Conservation (phyloP, 2,888 invertebrate species). For the Chydorus sphaericus region DNA sequence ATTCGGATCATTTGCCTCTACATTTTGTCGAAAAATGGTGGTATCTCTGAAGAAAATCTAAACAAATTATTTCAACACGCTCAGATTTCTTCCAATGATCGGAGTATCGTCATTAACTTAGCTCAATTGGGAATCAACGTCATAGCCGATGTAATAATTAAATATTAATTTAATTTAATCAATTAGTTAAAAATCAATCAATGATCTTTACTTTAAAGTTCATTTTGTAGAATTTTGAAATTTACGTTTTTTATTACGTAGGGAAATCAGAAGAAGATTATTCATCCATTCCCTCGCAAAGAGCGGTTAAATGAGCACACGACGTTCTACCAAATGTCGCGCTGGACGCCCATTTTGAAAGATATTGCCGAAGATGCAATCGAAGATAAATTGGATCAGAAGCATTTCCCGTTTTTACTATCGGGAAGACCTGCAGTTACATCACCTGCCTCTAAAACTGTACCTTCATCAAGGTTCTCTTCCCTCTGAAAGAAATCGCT, state of each 20-base stretch:
- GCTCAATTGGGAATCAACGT: slow-evolving; percentile 87
- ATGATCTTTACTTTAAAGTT: not conserved
- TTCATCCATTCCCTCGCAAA: slow-evolving; percentile 76
- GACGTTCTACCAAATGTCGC: slow-evolving; percentile 96
- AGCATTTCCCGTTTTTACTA: slow-evolving; percentile 92
- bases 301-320: slow-evolving; percentile 94
- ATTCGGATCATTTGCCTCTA: slow-evolving; percentile 95
- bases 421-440: slow-evolving; percentile 76
- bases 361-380: slow-evolving; percentile 98
- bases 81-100: slow-evolving; percentile 82
- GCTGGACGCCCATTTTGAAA: slow-evolving; percentile 96
- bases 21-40: slow-evolving; percentile 96
- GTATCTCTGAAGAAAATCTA: slow-evolving; percentile 94
- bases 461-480: no score
- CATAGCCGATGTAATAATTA: slow-evolving; percentile 73
- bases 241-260: slow-evolving; percentile 29
- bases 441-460: slow-evolving; percentile 69
- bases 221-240: no score
- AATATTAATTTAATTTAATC: not conserved
- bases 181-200: not conserved
- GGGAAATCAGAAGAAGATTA: slow-evolving; percentile 72
- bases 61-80: slow-evolving; percentile 96
- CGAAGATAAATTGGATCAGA: slow-evolving; percentile 89
- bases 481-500: slow-evolving; percentile 50
- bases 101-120: slow-evolving; percentile 89